Conservation (phyloP, 2,113 vertebrate genomes). For the Syngnathus typhle region DNA sequence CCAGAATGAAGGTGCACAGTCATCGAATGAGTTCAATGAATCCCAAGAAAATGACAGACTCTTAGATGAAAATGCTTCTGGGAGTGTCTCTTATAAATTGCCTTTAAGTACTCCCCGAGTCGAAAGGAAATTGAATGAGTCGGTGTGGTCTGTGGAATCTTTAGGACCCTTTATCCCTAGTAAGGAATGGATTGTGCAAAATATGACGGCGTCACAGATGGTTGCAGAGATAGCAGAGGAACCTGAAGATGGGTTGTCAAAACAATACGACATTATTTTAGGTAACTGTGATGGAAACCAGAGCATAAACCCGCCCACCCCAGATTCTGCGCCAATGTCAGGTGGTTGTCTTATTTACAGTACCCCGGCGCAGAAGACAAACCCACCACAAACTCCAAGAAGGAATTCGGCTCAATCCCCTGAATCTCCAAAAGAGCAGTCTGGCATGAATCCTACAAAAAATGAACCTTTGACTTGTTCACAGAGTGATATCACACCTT, state of each 20-base stretch:
- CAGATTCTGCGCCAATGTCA: constrained; percentile 8
- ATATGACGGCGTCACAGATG: constrained; percentile 10
- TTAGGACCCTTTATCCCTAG: constrained; percentile 37
- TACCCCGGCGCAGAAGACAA: not conserved
- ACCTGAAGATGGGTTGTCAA: not conserved
- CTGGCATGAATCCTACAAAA: not conserved
- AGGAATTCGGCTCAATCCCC: not conserved
- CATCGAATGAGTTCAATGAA: not conserved
- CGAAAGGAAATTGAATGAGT: constrained; percentile 36
- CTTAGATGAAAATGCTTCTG: not conserved
- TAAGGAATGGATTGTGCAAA: constrained; percentile 42
- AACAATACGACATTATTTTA: not conserved
- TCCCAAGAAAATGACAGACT: not conserved
- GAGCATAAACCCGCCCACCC: constrained; percentile 6
- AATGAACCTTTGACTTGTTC: not conserved
- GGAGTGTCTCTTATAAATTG: not conserved
- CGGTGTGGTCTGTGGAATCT: constrained; percentile 63
- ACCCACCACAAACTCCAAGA: not conserved
- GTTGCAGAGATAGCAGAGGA: constrained; percentile 19
- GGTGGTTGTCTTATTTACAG: constrained; percentile 21
- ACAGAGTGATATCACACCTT: not conserved
- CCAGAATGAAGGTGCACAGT: not conserved
- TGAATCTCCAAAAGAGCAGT: not conserved
- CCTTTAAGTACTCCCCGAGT: not conserved
- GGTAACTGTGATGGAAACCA: not conserved